Evolutionary conservation across 2,888 invertebrate genomes (phyloP), one percentile per base, ranked within the genome.

Genomic region (Brachyptera risi): DNA sequence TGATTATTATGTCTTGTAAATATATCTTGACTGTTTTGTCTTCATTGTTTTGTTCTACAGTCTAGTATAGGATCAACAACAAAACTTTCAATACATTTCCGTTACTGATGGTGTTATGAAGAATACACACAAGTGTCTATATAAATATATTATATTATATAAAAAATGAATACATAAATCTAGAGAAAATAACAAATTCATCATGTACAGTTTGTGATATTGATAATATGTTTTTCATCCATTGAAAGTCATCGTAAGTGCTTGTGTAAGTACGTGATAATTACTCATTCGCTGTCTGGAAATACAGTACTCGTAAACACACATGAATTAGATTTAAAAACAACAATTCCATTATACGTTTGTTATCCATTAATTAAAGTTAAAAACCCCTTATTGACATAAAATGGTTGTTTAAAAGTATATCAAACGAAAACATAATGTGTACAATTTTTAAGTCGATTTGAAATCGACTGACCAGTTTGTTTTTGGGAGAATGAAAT

Each of bases 151-250:
- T 27, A 57, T 60, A 59, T 59, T 50, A 56, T 49, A 56, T 56
- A 49, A 62, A 49, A 56, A 35, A 58, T 54, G 37, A 44, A 21
- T 44, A 54, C 54, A 37, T 58, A 50, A 31, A 59, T 44, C 51
- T 57, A 61, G 51, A 49, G 56, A 59, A 59, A 50, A 57, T 40
- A 42, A 56, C 56, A 21, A 24, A 49, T 49, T 58, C 58, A 58
- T 58, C 58, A 47, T 64, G 64, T 64, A 64, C 64, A 64, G 64
- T 64, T 64, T 64, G 64, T 64, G 64, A 64, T 64, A 64, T 60
- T 63, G 47, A 21, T 42, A 42, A 19, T 47, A 54, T 31, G 54
- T 64, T 61, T 61, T 61, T 61, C 59, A 64, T 64, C 56, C 57
- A 61, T 56, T 57, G 27, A n/a, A 27, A 47, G 59, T 63, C 59